Evolutionary conservation across 2,888 invertebrate species (phyloP).

Genomic region (Acanthosoma haemorrhoidale): DNA sequence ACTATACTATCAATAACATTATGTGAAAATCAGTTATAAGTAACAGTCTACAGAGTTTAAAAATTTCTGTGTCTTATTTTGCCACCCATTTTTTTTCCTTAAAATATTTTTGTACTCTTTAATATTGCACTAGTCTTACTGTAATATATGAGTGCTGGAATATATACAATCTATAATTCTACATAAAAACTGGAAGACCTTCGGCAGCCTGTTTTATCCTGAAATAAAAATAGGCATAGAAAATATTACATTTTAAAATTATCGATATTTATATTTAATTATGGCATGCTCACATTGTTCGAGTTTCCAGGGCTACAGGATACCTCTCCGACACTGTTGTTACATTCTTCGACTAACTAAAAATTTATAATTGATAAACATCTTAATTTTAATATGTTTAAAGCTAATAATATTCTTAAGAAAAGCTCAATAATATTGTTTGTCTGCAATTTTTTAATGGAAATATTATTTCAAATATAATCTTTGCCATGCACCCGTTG

Average conservation of each 20-base stretch:
- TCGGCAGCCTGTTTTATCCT: neutral
- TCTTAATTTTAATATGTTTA: too few relatives aligned
- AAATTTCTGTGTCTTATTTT: neutral
- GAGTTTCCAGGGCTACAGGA: neutral
- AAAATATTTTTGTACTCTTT: neutral
- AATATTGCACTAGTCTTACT: neutral
- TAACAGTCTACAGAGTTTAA: neutral
- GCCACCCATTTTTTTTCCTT: neutral
- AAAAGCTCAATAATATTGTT: too few relatives aligned
- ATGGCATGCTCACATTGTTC: neutral
- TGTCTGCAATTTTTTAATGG: too few relatives aligned
- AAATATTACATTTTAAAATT: neutral
- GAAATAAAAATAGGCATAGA: neutral
- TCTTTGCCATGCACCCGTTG: too few relatives aligned
- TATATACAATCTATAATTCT: neutral
- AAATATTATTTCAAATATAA: too few relatives aligned
- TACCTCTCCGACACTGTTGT: conserved; percentile 12
- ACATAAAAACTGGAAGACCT: conserved; percentile 25
- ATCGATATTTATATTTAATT: neutral
- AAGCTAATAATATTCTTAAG: too few relatives aligned
- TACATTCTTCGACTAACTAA: conserved; percentile 23
- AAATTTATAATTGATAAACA: neutral
- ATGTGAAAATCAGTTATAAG: neutral
- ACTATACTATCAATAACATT: too few relatives aligned
- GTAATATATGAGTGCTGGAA: neutral